phyloP scores from a whole-genome alignment of 2,888 invertebrate genomes.

The Drosophila kokeensis region DNA sequence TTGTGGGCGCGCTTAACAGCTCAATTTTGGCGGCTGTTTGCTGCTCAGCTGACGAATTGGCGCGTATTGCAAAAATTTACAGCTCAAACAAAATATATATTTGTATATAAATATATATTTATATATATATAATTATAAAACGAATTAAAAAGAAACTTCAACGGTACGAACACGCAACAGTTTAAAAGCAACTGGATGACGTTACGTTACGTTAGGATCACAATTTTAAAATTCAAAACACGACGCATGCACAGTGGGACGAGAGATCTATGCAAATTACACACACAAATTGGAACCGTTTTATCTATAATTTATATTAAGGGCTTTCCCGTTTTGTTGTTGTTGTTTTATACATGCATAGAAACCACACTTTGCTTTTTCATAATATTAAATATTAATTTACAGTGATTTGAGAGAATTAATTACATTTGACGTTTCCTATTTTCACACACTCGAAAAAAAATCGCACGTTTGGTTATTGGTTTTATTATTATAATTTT shows the following conservation, averaged over 20 bases:
- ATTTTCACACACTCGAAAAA: slow-evolving; percentile 48
- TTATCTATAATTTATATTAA: slow-evolving; percentile 4
- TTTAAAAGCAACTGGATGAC: slow-evolving; percentile 50
- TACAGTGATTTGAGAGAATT: slow-evolving; percentile 58
- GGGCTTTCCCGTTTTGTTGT: slow-evolving; percentile 15
- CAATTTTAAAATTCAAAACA: slow-evolving; percentile 22
- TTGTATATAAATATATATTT: neutral
- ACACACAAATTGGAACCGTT: slow-evolving; percentile 9
- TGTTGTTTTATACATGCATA: slow-evolving; percentile 44
- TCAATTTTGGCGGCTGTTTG: slow-evolving; percentile 84
- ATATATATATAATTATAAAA: slow-evolving; percentile 1
- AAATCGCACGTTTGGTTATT: slow-evolving; percentile 41
- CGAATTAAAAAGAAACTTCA: slow-evolving; percentile 5
- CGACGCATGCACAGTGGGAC: slow-evolving; percentile 43
- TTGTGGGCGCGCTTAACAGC: slow-evolving; percentile 84
- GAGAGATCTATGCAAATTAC: slow-evolving; percentile 10
- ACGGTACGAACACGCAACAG: slow-evolving; percentile 38
- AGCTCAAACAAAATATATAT: slow-evolving; percentile 5
- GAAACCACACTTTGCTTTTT: slow-evolving; percentile 63
- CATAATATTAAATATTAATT: slow-evolving; percentile 62
- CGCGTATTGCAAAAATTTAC: slow-evolving; percentile 72
- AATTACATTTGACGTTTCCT: slow-evolving; percentile 39
- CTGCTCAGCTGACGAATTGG: slow-evolving; percentile 69
- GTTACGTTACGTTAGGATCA: slow-evolving; percentile 22
- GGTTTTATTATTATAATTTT: slow-evolving; percentile 28